Conservation (phyloP, 2,113 vertebrate genomes). For the Centrocercus urophasianus region DNA sequence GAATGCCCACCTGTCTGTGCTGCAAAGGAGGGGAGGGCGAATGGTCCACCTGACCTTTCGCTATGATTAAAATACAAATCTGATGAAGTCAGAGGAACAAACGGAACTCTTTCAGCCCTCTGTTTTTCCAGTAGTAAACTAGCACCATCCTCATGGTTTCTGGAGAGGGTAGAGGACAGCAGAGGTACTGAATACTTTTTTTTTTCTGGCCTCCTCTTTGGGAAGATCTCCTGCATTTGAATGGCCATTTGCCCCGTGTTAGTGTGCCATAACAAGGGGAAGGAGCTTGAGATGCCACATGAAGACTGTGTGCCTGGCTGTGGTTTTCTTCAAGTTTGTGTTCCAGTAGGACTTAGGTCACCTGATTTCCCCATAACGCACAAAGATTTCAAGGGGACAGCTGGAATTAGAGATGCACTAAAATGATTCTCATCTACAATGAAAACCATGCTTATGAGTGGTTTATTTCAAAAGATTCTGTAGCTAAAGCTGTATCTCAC, state of each 20-base stretch:
- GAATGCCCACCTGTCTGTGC: constrained; percentile 43
- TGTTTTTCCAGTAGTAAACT: constrained; percentile 45
- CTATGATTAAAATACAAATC: constrained; percentile 46
- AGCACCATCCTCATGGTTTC: background rate
- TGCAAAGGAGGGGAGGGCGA: constrained; percentile 36
- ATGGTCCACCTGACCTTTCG: constrained; percentile 32
- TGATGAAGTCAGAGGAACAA: constrained; percentile 53
- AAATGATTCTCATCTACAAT: background rate
- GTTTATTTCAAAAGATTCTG: background rate
- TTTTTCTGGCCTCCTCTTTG: background rate
- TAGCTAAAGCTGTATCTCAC: background rate
- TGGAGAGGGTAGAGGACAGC: background rate
- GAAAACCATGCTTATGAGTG: constrained; percentile 17
- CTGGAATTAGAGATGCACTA: constrained; percentile 35
- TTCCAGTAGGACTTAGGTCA: background rate
- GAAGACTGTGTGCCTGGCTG: background rate
- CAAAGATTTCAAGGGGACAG: constrained; percentile 47
- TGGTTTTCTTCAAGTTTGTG: background rate
- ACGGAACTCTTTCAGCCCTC: background rate
- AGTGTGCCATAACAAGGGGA: background rate
- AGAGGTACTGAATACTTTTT: background rate
- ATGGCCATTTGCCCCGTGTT: background rate
- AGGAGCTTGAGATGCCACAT: background rate
- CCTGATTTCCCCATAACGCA: constrained; percentile 24
- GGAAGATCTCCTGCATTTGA: background rate